These are phyloP conservation scores for Conops quadrifasciatus DNA, from an alignment of 2,888 invertebrate species.

Conservation along the genomic window DNA sequence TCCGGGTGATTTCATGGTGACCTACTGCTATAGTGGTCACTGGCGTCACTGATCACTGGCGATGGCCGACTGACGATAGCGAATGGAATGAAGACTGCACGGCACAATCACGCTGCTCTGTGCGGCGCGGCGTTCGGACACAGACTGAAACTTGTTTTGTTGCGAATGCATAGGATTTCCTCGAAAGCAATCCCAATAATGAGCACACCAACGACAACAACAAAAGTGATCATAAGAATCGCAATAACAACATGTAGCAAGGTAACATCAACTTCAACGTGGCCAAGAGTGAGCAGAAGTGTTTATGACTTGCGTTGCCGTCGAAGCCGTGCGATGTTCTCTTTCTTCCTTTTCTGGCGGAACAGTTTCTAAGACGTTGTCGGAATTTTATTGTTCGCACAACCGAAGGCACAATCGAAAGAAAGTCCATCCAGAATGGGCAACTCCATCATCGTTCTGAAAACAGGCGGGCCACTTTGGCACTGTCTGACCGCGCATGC, in stretches of 20 bases:
- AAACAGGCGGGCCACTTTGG: not conserved
- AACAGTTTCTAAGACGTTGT: too few species aligned
- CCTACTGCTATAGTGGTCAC: not conserved
- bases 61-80: not conserved
- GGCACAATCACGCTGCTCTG: conserved; percentile 30
- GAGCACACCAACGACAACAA: not conserved
- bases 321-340: too few species aligned
- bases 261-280: not conserved
- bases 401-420: too few species aligned
- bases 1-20: conserved; percentile 13
- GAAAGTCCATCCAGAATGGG: too few species aligned
- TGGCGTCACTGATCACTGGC: not conserved
- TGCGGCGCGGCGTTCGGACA: conserved; percentile 45
- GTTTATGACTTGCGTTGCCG: not conserved
- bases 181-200: not conserved
- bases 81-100: not conserved
- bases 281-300: not conserved
- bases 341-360: too few species aligned
- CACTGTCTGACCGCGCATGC: too few species aligned
- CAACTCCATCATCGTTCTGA: too few species aligned
- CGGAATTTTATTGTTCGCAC: too few species aligned
- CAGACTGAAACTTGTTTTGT: conserved; percentile 53
- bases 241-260: not conserved
- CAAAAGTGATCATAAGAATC: not conserved
- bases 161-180: conserved; percentile 37